phyloP scores from a whole-genome alignment of 2,113 vertebrate species.

The Herpailurus yagouaroundi region DNA sequence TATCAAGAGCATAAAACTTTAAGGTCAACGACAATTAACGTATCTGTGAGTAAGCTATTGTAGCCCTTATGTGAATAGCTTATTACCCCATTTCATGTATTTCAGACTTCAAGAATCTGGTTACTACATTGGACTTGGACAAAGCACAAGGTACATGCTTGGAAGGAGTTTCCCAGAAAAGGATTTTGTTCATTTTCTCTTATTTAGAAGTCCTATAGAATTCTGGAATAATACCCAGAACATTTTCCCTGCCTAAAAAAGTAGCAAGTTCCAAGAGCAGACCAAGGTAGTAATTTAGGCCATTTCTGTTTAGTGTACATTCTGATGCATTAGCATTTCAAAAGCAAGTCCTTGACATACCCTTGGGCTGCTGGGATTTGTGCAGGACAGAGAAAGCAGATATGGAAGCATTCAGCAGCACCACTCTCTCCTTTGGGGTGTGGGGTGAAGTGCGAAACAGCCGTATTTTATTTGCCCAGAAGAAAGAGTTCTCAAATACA shows the following conservation, averaged over 20 bases:
- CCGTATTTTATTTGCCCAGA: slow-evolving; percentile 88
- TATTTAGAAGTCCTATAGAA: background rate
- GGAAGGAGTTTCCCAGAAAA: background rate
- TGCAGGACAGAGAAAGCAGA: slow-evolving; percentile 87
- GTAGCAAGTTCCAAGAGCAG: background rate
- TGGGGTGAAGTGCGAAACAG: slow-evolving; percentile 82
- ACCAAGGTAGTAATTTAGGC: background rate
- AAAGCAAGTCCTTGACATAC: slow-evolving; percentile 78
- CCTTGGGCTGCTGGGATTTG: slow-evolving; percentile 86
- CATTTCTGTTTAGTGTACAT: background rate
- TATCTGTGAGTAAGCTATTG: background rate
- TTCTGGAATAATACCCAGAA: background rate
- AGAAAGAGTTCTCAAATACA: slow-evolving; percentile 89
- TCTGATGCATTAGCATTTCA: background rate
- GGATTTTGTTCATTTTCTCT: background rate
- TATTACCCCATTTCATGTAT: background rate
- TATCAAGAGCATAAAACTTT: background rate
- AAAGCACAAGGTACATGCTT: background rate
- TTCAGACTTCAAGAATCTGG: background rate
- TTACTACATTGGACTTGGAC: background rate
- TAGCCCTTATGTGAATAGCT: background rate
- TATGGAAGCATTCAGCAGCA: slow-evolving; percentile 81
- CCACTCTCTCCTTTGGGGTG: slow-evolving; percentile 72
- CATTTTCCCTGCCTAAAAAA: background rate
- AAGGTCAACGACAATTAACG: background rate